These are phyloP conservation scores for Lasioglossum zephyrum DNA, from an alignment of 2,888 invertebrate genomes.

Conservation along the genomic window DNA sequence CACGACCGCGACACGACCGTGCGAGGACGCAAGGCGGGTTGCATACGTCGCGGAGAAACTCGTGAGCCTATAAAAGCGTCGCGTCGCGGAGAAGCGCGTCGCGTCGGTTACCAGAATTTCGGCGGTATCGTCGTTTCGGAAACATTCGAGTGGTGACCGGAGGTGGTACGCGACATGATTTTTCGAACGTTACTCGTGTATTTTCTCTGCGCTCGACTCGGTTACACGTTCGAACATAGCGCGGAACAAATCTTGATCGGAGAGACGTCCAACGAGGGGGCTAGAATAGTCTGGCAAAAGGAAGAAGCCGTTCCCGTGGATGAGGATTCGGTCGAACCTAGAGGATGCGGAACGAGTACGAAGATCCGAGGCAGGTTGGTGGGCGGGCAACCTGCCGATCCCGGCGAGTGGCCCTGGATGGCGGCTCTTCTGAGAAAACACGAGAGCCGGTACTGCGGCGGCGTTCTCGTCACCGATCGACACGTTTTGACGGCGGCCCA, in stretches of 20 bases:
- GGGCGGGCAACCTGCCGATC: constrained; percentile 88
- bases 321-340: constrained; percentile 11
- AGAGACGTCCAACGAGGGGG: neutral
- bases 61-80: too few species aligned
- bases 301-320: constrained; percentile 27
- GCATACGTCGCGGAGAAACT: too few species aligned
- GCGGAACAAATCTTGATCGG: neutral
- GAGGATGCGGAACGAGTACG: constrained; percentile 87
- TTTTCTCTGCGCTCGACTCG: neutral
- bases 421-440: constrained; percentile 89
- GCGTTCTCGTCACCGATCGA: constrained; percentile 91
- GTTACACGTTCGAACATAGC: neutral
- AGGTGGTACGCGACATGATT: neutral
- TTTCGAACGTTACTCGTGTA: neutral
- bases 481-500: constrained; percentile 93
- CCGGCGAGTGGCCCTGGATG: constrained; percentile 93
- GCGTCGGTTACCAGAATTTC: constrained; percentile 12
- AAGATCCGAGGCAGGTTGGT: constrained; percentile 86
- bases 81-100: neutral
- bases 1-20: neutral
- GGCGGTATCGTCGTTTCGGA: neutral
- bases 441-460: constrained; percentile 91
- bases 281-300: constrained; percentile 21
- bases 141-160: neutral
- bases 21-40: neutral